These are phyloP conservation scores for Diarsia rubi DNA, from an alignment of 2,888 invertebrate genomes.

Conservation along the genomic window DNA sequence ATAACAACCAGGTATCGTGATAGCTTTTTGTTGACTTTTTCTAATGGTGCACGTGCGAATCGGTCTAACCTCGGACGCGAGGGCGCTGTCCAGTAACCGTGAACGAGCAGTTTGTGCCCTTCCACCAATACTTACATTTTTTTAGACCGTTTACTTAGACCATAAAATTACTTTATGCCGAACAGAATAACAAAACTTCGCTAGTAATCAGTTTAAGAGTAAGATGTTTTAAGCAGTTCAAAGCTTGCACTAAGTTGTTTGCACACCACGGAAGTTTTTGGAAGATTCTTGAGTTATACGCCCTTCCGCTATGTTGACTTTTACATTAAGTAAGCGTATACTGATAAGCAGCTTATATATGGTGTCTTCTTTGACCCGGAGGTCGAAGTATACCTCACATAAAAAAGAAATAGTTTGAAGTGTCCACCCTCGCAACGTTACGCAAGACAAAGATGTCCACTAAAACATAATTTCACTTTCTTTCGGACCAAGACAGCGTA, in stretches of 20 bases:
- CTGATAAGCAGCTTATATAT: conserved; percentile 29
- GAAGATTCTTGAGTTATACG: neutral
- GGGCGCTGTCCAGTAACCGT: conserved; percentile 79
- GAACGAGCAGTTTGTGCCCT: conserved; percentile 78
- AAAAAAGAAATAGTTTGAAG: conserved; percentile 40
- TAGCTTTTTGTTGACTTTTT: conserved; percentile 74
- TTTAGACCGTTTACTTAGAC: conserved; percentile 26
- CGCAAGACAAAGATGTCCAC: conserved; percentile 68
- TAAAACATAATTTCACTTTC: conserved; percentile 86
- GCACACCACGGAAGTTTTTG: neutral
- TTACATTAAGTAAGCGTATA: conserved; percentile 1
- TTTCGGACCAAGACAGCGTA: conserved; percentile 77
- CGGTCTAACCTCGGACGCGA: conserved; percentile 73
- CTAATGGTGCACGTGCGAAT: conserved; percentile 75
- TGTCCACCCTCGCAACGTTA: conserved; percentile 55
- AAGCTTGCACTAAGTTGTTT: conserved; percentile 5
- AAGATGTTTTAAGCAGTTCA: conserved; percentile 4
- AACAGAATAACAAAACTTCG: conserved; percentile 4
- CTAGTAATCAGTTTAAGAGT: neutral
- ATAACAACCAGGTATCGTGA: conserved; percentile 67
- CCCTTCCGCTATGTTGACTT: conserved; percentile 14
- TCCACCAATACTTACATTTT: conserved; percentile 55
- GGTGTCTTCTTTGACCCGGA: conserved; percentile 17
- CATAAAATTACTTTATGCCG: conserved; percentile 12
- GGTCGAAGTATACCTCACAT: conserved; percentile 6